These are phyloP conservation scores for Entosphenus tridentatus DNA, from an alignment of 2,113 vertebrate species.

Conservation along the genomic window DNA sequence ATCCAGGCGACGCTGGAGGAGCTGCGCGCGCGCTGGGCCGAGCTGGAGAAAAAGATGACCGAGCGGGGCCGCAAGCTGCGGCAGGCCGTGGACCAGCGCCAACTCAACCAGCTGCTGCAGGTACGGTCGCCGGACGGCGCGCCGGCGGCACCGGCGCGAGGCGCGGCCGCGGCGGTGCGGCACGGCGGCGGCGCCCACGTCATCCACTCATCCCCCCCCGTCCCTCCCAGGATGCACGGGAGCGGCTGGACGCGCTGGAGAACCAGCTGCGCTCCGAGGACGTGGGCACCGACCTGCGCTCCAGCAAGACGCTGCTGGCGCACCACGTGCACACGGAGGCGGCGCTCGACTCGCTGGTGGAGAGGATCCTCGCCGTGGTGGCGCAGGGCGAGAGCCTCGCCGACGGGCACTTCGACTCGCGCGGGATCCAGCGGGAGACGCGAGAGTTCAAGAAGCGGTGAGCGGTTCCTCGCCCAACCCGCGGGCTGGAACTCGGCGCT, in stretches of 20 bases:
- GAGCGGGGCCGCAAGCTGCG: slow-evolving; percentile 40
- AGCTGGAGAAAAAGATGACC: slow-evolving; percentile 35
- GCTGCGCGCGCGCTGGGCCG: slow-evolving; percentile 32
- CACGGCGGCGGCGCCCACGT: background rate
- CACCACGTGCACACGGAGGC: slow-evolving; percentile 41
- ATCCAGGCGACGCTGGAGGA: slow-evolving; percentile 23
- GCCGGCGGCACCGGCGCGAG: background rate
- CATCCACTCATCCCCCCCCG: background rate
- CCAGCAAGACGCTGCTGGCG: slow-evolving; percentile 36
- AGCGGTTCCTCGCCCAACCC: too few relatives aligned
- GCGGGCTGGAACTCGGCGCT: too few relatives aligned
- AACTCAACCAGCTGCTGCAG: slow-evolving; percentile 55
- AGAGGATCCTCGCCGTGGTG: slow-evolving; percentile 46
- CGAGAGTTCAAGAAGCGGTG: slow-evolving; percentile 42
- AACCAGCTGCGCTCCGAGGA: slow-evolving; percentile 30
- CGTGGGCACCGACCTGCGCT: slow-evolving; percentile 35
- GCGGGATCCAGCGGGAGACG: slow-evolving; percentile 36
- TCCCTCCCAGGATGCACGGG: slow-evolving; percentile 32
- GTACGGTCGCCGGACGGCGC: slow-evolving; percentile 15
- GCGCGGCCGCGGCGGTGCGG: background rate
- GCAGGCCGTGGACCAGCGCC: slow-evolving; percentile 46
- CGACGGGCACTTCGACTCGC: slow-evolving; percentile 42
- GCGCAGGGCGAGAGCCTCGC: slow-evolving; percentile 29
- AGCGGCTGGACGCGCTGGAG: slow-evolving; percentile 48
- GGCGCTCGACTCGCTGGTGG: slow-evolving; percentile 34